A percentile compares a stretch with the other conserved stretches of the same genome.
Evolutionary conservation across 2,113 vertebrate genomes (phyloP).

Genomic region (Marmota flaviventris): DNA sequence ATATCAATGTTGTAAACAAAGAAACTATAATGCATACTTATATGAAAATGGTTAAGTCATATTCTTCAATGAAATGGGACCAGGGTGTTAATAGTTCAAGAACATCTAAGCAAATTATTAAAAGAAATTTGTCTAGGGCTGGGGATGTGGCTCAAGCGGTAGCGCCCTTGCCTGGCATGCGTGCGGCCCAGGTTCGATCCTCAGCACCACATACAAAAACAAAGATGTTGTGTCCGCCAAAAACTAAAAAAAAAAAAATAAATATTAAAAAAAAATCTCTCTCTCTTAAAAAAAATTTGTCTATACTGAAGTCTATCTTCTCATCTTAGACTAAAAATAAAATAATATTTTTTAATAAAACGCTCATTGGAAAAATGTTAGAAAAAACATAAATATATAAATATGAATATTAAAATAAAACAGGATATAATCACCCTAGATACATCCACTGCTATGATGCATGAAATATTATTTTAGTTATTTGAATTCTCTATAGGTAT

Average conservation of each 20-base stretch:
- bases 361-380: not conserved
- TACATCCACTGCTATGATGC: not conserved
- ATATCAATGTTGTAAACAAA: not conserved
- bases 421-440: not conserved
- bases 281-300: not conserved
- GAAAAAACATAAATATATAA: not conserved
- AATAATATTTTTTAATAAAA: conserved; percentile 31
- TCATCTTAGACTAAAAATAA: conserved; percentile 17
- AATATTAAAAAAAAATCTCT: no score
- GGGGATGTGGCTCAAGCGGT: no score
- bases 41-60: not conserved
- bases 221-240: no score
- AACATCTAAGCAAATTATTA: conserved; percentile 51
- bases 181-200: no score
- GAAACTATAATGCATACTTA: not conserved
- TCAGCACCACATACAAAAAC: no score
- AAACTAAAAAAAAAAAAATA: no score
- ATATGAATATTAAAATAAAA: conserved; percentile 10
- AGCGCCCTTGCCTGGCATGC: no score
- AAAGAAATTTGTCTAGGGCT: conserved; percentile 9
- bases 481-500: conserved; percentile 15
- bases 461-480: conserved; percentile 53
- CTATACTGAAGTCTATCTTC: not conserved
- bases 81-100: not conserved
- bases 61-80: not conserved